phyloP scores from a whole-genome alignment of 2,797 vertebrate genomes.

The Xenentodon cancila region DNA sequence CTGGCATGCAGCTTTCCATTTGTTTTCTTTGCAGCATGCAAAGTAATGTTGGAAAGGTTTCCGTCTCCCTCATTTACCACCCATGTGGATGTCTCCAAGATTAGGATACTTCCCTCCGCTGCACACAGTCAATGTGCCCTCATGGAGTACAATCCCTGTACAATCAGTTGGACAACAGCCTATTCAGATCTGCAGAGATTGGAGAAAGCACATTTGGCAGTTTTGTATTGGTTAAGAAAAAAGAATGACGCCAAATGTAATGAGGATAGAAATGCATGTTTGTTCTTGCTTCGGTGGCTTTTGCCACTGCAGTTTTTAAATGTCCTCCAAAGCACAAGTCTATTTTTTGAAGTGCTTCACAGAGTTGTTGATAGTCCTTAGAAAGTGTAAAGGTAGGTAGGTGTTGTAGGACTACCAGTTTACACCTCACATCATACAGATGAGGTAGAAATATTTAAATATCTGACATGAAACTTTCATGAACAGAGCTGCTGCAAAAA shows the following conservation, averaged over 20 bases:
- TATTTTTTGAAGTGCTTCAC: constrained; percentile 10
- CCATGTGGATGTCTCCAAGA: constrained; percentile 74
- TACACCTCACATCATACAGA: constrained; percentile 18
- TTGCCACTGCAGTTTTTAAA: constrained; percentile 48
- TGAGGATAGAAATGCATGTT: constrained; percentile 37
- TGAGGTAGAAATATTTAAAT: constrained; percentile 38
- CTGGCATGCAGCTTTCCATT: constrained; percentile 14
- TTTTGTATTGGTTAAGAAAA: constrained; percentile 44
- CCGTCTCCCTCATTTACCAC: constrained; percentile 65
- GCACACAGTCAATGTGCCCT: constrained; percentile 78
- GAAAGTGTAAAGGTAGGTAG: constrained; percentile 28
- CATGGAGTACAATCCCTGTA: constrained; percentile 67
- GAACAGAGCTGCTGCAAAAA: constrained; percentile 34
- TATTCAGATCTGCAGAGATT: constrained; percentile 63
- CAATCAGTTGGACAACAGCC: constrained; percentile 68
- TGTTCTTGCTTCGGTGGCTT: constrained; percentile 48
- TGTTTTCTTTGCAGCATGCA: constrained; percentile 29
- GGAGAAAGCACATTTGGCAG: constrained; percentile 62
- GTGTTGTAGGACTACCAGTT: constrained; percentile 4
- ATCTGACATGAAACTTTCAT: constrained; percentile 39
- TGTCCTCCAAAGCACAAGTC: constrained; percentile 25
- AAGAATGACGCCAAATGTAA: constrained; percentile 41
- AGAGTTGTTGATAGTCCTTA: constrained; percentile 30
- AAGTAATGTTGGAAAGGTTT: constrained; percentile 39
- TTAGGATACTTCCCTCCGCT: constrained; percentile 75